Percentiles rank a stretch among this genome's conserved stretches.
Conservation (phyloP, 2,797 vertebrate genomes). For the Setipinna tenuifilis region DNA sequence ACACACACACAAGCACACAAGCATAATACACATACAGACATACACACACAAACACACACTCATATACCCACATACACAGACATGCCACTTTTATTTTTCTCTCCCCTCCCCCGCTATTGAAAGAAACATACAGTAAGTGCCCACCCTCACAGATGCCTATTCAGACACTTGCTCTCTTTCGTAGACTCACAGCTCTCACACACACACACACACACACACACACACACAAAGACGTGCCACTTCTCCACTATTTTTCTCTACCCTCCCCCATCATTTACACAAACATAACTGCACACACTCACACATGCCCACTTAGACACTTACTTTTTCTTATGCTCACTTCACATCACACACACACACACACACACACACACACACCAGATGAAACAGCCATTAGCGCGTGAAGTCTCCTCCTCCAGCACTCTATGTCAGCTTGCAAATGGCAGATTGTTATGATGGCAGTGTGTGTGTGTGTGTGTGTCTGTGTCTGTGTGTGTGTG, state of each 20-base stretch:
- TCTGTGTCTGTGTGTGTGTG: neutral
- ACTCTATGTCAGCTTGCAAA: constrained; percentile 36
- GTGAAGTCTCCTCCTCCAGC: constrained; percentile 13
- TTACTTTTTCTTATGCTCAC: neutral
- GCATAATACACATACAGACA: constrained; percentile 1
- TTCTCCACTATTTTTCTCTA: no score
- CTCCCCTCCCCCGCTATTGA: constrained; percentile 5
- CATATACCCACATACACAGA: neutral
- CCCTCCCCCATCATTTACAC: constrained; percentile 6
- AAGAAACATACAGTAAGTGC: neutral
- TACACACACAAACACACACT: neutral
- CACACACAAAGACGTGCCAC: no score
- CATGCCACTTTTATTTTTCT: neutral
- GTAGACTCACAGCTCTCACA: no score
- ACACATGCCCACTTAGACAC: constrained; percentile 10
- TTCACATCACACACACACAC: neutral
- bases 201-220: no score
- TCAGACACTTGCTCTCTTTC: neutral
- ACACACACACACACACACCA: constrained; percentile 23
- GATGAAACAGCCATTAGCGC: neutral
- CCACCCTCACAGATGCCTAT: neutral
- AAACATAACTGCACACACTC: constrained; percentile 8
- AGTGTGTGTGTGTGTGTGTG: constrained; percentile 9
- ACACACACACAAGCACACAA: constrained; percentile 1
- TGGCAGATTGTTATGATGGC: constrained; percentile 18